Evolutionary conservation across 2,113 vertebrate genomes (phyloP), one percentile per base, ranked within the genome.

Genomic region (Felis chaus): DNA sequence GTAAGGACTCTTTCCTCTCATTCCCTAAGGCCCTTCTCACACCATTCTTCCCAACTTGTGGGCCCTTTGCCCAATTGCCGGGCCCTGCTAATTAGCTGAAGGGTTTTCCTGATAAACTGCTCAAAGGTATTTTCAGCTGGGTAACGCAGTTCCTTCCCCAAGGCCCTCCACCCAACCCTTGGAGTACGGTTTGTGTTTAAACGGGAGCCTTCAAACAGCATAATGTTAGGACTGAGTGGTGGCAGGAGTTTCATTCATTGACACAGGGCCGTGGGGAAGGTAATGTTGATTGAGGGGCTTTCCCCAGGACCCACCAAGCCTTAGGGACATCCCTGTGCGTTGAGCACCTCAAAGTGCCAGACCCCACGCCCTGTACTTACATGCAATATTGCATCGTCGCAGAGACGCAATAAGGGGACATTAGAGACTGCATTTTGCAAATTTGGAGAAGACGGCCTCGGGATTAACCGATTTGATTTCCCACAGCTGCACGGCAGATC

Each of bases 331-430:
- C 63, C 7, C 13, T 7, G 7, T 2, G n/a, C 31, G 7, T 1
- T 1, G 7, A 71, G 65, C 27, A 6, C 55, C 48, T 13, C 4
- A 3, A 5, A 1, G 25, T 0, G 36, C 12, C 48, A 18, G 39
- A 31, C 18, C 14, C 66, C 0, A 1, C 4, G 21, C 23, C 7
- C 0, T 7, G 14, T 33, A 27, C 31, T 27, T 5, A 29, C 9
- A 0, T 3, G 13, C 66, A 13, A 8, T 1, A 10, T 2, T 1
- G 6, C n/a, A 8, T 12, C 53, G 33, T 63, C 27, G 15, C 12
- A 1, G 19, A 10, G 12, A 45, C 74, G 31, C 10, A 2, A 15
- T 41, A 31, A 21, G 65, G 55, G 6, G 76, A n/a, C 23, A 4
- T 53, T 2, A 3, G 68, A 3, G 10, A 9, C 50, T 15, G 33